Conservation (phyloP, 2,888 invertebrate species). For the Villa cingulata region DNA sequence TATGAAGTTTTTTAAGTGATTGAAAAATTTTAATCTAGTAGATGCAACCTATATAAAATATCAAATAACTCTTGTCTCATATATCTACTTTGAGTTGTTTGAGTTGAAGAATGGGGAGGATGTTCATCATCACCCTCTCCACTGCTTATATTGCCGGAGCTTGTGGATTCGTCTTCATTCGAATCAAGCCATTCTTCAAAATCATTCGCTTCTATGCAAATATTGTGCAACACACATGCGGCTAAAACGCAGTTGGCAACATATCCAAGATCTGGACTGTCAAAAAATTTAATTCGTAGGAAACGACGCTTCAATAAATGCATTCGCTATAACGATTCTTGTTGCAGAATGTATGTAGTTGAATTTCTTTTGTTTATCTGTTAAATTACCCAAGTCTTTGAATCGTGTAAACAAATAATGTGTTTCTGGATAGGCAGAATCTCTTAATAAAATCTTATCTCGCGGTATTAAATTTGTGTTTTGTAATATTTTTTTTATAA, state of each 20-base stretch:
- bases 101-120: no score
- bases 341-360: slow-evolving; percentile 20
- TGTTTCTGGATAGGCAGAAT: slow-evolving; percentile 19
- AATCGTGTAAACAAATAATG: slow-evolving; percentile 19
- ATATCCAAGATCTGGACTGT: slow-evolving; percentile 13
- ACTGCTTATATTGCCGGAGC: no score
- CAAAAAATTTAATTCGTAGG: slow-evolving; percentile 17
- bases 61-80: no score
- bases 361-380: slow-evolving; percentile 17
- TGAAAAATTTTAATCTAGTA: no score
- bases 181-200: neutral
- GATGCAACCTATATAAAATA: no score
- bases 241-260: slow-evolving; percentile 14
- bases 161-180: no score
- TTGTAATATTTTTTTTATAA: slow-evolving; percentile 1
- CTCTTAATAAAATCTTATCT: slow-evolving; percentile 15
- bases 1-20: no score
- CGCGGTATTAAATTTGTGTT: slow-evolving; percentile 3
- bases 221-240: slow-evolving; percentile 17
- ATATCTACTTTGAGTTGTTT: no score
- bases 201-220: slow-evolving; percentile 10
- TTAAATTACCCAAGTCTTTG: slow-evolving; percentile 20
- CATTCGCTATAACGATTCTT: slow-evolving; percentile 20
- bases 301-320: slow-evolving; percentile 23
- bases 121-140: no score